These are phyloP conservation scores for Natator depressus DNA, from an alignment of 2,113 vertebrate species.

Conservation along the genomic window DNA sequence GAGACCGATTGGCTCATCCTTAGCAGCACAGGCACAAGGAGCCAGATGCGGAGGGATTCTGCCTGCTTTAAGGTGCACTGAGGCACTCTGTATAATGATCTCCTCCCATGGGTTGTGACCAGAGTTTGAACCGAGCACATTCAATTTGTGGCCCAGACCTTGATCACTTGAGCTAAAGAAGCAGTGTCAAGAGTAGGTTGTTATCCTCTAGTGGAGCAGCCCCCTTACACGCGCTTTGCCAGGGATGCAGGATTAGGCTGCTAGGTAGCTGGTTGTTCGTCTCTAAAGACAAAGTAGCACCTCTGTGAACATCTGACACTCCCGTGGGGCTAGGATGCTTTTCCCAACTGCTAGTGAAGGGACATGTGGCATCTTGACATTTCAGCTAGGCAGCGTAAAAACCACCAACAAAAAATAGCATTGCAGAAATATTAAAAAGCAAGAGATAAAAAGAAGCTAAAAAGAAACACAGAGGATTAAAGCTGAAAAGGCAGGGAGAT, in stretches of 20 bases:
- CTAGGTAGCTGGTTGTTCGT: not conserved
- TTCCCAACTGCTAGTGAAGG: not conserved
- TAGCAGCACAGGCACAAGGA: not conserved
- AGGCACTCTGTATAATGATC: not conserved
- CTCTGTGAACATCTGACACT: not conserved
- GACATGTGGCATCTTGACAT: not conserved
- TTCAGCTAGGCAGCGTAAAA: not conserved
- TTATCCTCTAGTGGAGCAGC: not conserved
- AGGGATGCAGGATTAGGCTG: not conserved
- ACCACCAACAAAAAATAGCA: not conserved
- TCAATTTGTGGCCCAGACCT: not conserved
- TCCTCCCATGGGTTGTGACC: not conserved
- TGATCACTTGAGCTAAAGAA: not conserved
- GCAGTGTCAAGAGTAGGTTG: not conserved
- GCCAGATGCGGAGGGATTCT: not conserved
- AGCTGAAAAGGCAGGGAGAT: not conserved
- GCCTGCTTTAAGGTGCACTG: not conserved
- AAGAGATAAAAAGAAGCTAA: not conserved
- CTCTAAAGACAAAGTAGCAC: not conserved
- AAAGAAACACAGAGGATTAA: not conserved
- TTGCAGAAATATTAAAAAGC: not conserved
- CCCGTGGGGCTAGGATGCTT: not conserved
- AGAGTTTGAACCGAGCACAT: not conserved
- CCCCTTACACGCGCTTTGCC: not conserved
- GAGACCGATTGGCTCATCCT: not conserved